Evolutionary conservation across 2,113 vertebrate genomes (phyloP).

Genomic region (Circaetus cinerascens): DNA sequence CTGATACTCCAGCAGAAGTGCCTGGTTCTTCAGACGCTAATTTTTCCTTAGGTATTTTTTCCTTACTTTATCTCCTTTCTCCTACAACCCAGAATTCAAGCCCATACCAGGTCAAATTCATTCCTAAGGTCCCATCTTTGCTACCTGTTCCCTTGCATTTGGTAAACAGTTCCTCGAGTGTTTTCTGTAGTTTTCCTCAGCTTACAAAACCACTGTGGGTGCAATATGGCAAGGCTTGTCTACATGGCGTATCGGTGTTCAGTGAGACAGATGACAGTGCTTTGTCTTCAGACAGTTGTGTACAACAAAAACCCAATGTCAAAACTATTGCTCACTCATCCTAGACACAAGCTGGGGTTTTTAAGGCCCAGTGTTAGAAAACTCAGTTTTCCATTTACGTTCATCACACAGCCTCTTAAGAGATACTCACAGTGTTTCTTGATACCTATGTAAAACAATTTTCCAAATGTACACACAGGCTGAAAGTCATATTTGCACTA

Average conservation of each 20-base stretch:
- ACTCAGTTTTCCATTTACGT: background rate
- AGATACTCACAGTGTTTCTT: background rate
- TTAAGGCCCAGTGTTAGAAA: background rate
- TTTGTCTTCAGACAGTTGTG: background rate
- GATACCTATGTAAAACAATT: background rate
- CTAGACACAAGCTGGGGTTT: background rate
- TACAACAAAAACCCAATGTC: rapidly evolving
- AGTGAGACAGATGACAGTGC: background rate
- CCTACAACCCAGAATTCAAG: background rate
- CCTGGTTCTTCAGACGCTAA: background rate
- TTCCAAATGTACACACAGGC: background rate
- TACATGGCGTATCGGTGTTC: rapidly evolving
- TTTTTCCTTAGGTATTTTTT: background rate
- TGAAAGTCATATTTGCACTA: background rate
- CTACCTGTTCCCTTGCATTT: background rate
- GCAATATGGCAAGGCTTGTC: background rate
- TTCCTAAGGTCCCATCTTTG: background rate
- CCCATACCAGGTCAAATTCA: background rate
- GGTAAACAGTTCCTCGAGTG: background rate
- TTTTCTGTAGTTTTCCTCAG: background rate
- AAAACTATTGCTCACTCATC: background rate
- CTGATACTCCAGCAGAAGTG: background rate
- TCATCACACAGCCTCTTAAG: background rate
- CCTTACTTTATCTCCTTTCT: background rate
- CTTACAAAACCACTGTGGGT: background rate